Percentiles rank a stretch among this genome's conserved stretches.
Conservation (phyloP, 64 coral and sea anemone species). For the Catalaphyllia jardinei region DNA sequence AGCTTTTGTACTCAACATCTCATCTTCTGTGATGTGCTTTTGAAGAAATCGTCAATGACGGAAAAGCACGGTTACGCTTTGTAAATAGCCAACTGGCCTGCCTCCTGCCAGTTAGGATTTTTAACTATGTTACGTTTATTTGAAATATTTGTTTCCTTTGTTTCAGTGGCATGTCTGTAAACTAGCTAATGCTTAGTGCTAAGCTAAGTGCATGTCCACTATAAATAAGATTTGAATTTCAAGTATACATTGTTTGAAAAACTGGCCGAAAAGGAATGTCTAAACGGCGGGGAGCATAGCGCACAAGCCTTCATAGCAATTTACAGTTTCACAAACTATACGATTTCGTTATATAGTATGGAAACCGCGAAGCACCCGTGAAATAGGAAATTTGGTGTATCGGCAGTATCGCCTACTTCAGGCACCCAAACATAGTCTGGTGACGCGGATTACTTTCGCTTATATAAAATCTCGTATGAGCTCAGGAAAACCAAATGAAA, state of each 20-base stretch:
- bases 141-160: too few relatives aligned
- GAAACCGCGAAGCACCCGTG: too few relatives aligned
- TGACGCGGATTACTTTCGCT: conserved; percentile 26
- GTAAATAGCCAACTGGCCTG: too few relatives aligned
- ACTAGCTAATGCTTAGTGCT: too few relatives aligned
- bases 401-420: too few relatives aligned
- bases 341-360: too few relatives aligned
- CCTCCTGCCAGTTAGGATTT: too few relatives aligned
- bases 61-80: background rate
- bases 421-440: too few relatives aligned
- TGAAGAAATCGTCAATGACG: conserved; percentile 17
- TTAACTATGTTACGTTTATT: too few relatives aligned
- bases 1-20: conserved; percentile 17
- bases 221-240: background rate
- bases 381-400: too few relatives aligned
- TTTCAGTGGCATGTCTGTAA: too few relatives aligned
- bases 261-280: background rate
- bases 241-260: conserved; percentile 17
- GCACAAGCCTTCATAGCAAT: conserved; percentile 7
- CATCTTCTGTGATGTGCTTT: conserved; percentile 18
- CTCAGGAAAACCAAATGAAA: conserved; percentile 1
- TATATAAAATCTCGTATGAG: background rate
- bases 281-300: background rate
- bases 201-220: too few relatives aligned
- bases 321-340: background rate